Conservation (phyloP, 2,888 invertebrate species). For the Selenia dentaria region DNA sequence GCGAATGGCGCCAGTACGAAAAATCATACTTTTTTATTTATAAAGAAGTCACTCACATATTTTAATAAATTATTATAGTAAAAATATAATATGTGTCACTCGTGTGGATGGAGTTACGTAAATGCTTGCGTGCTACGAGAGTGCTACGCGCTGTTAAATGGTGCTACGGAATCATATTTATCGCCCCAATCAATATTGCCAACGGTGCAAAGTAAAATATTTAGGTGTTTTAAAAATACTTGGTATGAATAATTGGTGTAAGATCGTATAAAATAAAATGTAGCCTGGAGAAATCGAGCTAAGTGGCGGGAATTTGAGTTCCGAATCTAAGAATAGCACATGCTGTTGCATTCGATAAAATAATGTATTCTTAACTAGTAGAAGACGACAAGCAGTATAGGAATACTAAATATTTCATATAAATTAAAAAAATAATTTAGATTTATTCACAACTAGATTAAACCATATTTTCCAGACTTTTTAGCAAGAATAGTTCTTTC, state of each 20-base stretch:
- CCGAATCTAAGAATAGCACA: constrained; percentile 1
- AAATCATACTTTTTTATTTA: constrained; percentile 50
- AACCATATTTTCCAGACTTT: too few relatives aligned
- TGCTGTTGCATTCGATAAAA: neutral
- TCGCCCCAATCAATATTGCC: constrained; percentile 20
- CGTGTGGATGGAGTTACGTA: constrained; percentile 36
- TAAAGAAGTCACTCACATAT: constrained; percentile 24
- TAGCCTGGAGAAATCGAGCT: constrained; percentile 5
- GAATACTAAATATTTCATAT: too few relatives aligned
- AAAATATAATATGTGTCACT: constrained; percentile 37
- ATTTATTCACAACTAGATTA: too few relatives aligned
- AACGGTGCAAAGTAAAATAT: constrained; percentile 22
- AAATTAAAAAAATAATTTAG: too few relatives aligned
- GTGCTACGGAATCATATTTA: constrained; percentile 29
- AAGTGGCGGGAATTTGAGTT: constrained; percentile 1
- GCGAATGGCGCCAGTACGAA: constrained; percentile 71
- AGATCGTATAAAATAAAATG: constrained; percentile 14
- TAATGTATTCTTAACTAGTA: too few relatives aligned
- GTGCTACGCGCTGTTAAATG: constrained; percentile 45
- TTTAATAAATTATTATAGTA: constrained; percentile 7
- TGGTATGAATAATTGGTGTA: constrained; percentile 26
- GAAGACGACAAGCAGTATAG: too few relatives aligned
- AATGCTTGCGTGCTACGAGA: constrained; percentile 49
- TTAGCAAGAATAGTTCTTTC: too few relatives aligned
- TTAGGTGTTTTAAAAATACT: constrained; percentile 26